Base-by-base conservation (phyloP, 2,888 invertebrate genomes). In the Syritta pipiens region DNA sequence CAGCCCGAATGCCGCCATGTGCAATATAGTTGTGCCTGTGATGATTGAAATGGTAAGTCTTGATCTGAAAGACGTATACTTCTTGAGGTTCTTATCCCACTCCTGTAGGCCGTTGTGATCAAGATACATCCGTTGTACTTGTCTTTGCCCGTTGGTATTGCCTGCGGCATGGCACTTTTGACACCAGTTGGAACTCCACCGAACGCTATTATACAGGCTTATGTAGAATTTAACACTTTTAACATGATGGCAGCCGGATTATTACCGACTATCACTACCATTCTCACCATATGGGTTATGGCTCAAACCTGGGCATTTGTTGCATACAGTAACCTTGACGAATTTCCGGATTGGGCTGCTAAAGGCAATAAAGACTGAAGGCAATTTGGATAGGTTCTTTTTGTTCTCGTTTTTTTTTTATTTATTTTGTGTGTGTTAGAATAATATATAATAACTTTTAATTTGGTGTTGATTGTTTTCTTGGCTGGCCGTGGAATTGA, bases 171-270 rank as follows among this genome's bases (percentile, higher is more conserved):
- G 90, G 96, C 95, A 2, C 95, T 96, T 90, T 95, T 95, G 90
- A 91, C 97, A 87, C 97, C 97, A 0, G 96, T 97, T 7, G 96
- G 96, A n/a, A 97, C 97, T 0, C 96, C 97, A 1, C 96, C 97
- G n/a, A 97, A 97, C 89, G 97, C 97, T 1, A 96, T 97, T 79
- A 96, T 95, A 0, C 94, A 95, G 14, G 94, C 94, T 0, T 94
- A 94, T 2, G 93, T 93, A 0, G 92, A 92, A 82, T 94, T 96
- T 89, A 92, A 91, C 79, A 94, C 94, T 0, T 91, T 91, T 46
- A 94, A 94, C 83, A 94, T 96, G 92, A 93, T 94, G 72, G 17
- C 20, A 10, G 6, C 4, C 48, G 95, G 94, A n/a, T 91, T 93
- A 63, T 92, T 93, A 0, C 93, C 96, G 19, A 93, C 93, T 81